A percentile compares a stretch with the other conserved stretches of the same genome.
phyloP scores from a whole-genome alignment of 1,140 invertebrate species.

The Ceratina australensis region DNA sequence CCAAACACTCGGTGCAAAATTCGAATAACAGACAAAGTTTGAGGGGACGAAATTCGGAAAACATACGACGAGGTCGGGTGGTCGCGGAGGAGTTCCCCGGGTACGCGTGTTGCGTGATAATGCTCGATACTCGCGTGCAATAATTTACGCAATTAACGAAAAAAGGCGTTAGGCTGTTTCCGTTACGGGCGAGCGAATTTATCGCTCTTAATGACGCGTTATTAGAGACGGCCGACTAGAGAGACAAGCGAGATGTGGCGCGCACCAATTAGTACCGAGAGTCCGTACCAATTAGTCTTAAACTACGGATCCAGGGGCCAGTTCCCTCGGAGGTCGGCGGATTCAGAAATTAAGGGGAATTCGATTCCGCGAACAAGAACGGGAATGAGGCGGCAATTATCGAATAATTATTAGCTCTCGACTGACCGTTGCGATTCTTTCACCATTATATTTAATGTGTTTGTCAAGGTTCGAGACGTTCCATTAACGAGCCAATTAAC shows the following conservation, averaged over 20 bases:
- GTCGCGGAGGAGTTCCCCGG: too few relatives aligned
- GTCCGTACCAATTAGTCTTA: conserved; percentile 29
- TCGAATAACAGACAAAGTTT: too few relatives aligned
- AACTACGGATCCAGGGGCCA: not conserved
- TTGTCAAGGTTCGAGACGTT: too few relatives aligned
- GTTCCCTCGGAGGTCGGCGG: not conserved
- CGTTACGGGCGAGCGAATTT: conserved; percentile 7
- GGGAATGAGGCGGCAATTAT: not conserved
- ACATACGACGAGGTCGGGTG: too few relatives aligned
- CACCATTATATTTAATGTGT: too few relatives aligned
- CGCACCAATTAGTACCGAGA: conserved; percentile 6
- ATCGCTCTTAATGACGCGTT: conserved; percentile 18
- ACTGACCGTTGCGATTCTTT: too few relatives aligned
- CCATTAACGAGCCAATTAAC: too few relatives aligned
- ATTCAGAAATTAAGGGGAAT: conserved; percentile 3
- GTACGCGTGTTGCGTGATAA: too few relatives aligned
- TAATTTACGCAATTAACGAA: not conserved
- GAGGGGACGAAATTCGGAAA: too few relatives aligned
- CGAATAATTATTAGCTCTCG: conserved; percentile 7
- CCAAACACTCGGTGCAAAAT: too few relatives aligned
- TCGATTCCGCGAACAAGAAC: not conserved
- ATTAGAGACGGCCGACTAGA: conserved; percentile 16
- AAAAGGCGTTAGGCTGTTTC: not conserved
- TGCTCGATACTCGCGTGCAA: too few relatives aligned
- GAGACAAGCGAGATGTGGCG: conserved; percentile 10